These are phyloP conservation scores for Cyanistes caeruleus DNA, from an alignment of 2,113 vertebrate species.

Conservation along the genomic window DNA sequence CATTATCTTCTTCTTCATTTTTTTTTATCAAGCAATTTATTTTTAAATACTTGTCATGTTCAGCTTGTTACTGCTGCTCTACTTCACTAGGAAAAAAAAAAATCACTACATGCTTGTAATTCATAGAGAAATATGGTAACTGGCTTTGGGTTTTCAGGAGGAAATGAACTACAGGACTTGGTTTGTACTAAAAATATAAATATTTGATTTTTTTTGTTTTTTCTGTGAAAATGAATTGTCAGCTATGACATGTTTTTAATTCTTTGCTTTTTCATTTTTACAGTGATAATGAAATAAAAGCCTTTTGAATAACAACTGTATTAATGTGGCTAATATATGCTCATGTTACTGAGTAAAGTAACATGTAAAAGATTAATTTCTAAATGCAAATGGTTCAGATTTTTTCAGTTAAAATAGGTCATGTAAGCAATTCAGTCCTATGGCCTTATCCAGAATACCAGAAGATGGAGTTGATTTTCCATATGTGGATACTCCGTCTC, in stretches of 20 bases:
- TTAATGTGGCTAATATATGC: not conserved
- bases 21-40: conserved; percentile 63
- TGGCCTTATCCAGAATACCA: not conserved
- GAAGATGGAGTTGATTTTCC: not conserved
- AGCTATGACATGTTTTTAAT: not conserved
- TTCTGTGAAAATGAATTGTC: not conserved
- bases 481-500: not conserved
- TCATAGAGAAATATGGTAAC: not conserved
- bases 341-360: not conserved
- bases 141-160: not conserved
- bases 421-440: not conserved
- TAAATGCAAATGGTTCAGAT: not conserved
- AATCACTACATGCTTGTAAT: conserved; percentile 9
- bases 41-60: conserved; percentile 75
- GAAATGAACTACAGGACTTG: not conserved
- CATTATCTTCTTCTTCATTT: not conserved
- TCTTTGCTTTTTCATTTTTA: not conserved
- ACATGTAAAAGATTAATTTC: not conserved
- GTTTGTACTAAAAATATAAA: not conserved
- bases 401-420: not conserved
- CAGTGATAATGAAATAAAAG: not conserved
- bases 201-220: not conserved
- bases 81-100: conserved; percentile 48
- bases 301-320: not conserved
- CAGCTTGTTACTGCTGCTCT: conserved; percentile 68